Percentiles rank a stretch among this genome's conserved stretches.
These are phyloP conservation scores for Gambusia yucatana DNA, from an alignment of 2,797 vertebrate species.

Conservation along the genomic window DNA sequence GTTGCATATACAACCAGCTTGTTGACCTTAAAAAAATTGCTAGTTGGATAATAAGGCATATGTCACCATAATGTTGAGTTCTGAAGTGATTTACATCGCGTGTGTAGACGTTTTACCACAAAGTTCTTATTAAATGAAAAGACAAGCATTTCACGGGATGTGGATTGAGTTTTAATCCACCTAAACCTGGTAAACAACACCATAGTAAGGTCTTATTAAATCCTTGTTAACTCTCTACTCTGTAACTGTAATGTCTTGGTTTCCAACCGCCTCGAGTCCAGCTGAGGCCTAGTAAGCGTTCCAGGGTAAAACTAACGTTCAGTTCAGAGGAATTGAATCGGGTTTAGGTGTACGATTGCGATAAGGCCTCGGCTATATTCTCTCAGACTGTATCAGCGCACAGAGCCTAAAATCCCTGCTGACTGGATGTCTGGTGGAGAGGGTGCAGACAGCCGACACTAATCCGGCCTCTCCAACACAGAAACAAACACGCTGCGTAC, in stretches of 20 bases:
- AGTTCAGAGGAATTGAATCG: slow-evolving; percentile 29
- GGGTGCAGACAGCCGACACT: slow-evolving; percentile 73
- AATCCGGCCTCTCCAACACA: slow-evolving; percentile 61
- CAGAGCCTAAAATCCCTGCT: slow-evolving; percentile 79
- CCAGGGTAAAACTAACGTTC: slow-evolving; percentile 2
- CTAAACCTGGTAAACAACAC: background rate
- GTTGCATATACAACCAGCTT: background rate
- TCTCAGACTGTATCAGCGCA: slow-evolving; percentile 47
- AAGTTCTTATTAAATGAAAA: background rate
- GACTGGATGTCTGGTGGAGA: slow-evolving; percentile 74
- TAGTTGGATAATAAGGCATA: background rate
- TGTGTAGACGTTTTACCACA: background rate
- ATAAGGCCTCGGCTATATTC: slow-evolving; percentile 60
- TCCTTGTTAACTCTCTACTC: too few species aligned
- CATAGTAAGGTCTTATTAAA: background rate
- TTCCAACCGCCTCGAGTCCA: background rate
- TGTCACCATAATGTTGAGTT: background rate
- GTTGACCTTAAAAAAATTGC: background rate
- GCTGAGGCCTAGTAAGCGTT: slow-evolving; percentile 10
- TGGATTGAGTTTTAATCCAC: background rate
- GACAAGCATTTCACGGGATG: background rate
- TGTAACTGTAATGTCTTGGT: slow-evolving; percentile 15
- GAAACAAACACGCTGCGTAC: slow-evolving; percentile 21
- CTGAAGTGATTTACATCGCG: background rate
- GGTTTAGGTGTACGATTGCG: slow-evolving; percentile 47